Conservation (phyloP, 2,888 invertebrate species). For the Notodonta dromedarius region DNA sequence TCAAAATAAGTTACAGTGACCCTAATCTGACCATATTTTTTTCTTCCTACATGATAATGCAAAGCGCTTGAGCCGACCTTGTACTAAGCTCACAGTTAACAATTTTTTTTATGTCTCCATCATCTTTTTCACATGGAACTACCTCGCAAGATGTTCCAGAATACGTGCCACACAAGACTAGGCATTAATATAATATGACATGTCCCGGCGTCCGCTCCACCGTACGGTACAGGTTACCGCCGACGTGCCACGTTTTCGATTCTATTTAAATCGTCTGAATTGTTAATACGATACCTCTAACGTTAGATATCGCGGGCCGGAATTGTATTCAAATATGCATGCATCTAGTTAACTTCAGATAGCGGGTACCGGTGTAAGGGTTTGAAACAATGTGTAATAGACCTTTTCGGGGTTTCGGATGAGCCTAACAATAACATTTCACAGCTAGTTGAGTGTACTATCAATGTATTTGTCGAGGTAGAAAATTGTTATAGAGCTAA, state of each 20-base stretch:
- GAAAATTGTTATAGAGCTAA: no score
- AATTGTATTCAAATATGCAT: conserved; percentile 40
- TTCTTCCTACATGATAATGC: no score
- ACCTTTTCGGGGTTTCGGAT: conserved; percentile 29
- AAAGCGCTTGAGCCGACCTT: no score
- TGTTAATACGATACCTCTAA: conserved; percentile 57
- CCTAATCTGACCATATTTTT: no score
- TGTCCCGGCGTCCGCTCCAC: conserved; percentile 29
- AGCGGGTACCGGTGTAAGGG: background rate
- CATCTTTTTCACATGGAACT: background rate
- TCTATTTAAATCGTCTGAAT: conserved; percentile 77
- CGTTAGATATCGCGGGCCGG: conserved; percentile 25
- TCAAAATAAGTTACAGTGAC: no score
- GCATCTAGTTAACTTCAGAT: conserved; percentile 27
- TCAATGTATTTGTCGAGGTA: background rate
- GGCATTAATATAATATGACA: conserved; percentile 62
- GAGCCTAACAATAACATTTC: conserved; percentile 1
- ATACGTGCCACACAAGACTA: background rate
- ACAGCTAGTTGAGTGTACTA: conserved; percentile 1
- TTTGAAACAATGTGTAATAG: conserved; percentile 1
- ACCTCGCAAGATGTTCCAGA: background rate
- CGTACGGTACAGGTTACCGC: conserved; percentile 19
- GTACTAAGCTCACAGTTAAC: no score
- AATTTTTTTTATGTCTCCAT: background rate
- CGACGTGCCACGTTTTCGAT: conserved; percentile 76